Conservation (phyloP, 2,888 invertebrate species). For the Trissonchulus sp. region DNA sequence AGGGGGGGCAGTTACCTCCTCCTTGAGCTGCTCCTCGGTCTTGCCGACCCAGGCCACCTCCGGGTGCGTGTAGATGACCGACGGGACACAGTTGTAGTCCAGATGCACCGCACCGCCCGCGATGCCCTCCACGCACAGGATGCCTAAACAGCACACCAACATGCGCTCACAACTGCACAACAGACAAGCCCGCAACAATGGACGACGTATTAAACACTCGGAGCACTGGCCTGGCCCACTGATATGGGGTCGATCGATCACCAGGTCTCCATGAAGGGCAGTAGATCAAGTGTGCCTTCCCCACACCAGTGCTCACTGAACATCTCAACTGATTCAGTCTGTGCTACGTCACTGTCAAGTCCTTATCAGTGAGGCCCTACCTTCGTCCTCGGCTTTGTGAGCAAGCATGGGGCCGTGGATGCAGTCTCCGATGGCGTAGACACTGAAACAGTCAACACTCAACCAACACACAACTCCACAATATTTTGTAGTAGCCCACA, state of each 20-base stretch:
- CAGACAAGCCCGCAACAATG: no score
- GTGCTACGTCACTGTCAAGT: no score
- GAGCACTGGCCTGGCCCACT: no score
- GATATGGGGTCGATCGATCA: no score
- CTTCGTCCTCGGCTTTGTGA: slow-evolving; percentile 99
- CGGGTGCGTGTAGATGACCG: slow-evolving; percentile 98
- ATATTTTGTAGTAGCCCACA: background rate
- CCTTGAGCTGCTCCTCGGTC: slow-evolving; percentile 86
- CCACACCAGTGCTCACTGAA: no score
- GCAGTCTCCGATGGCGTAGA: slow-evolving; percentile 96
- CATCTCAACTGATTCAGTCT: no score
- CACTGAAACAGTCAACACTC: slow-evolving; percentile 58
- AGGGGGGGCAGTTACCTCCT: slow-evolving; percentile 66
- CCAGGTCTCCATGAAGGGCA: no score
- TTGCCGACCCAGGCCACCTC: slow-evolving; percentile 99
- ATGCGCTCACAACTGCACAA: no score
- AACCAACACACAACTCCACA: background rate
- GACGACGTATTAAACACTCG: no score
- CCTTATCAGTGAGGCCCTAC: no score
- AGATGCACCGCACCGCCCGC: slow-evolving; percentile 89
- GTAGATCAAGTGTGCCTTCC: no score
- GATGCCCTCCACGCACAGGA: slow-evolving; percentile 81
- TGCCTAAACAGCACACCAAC: slow-evolving; percentile 56
- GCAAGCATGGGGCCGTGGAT: slow-evolving; percentile 99
- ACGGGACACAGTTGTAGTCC: slow-evolving; percentile 98